Conservation (phyloP, 2,797 vertebrate genomes). For the Alauda arvensis region DNA sequence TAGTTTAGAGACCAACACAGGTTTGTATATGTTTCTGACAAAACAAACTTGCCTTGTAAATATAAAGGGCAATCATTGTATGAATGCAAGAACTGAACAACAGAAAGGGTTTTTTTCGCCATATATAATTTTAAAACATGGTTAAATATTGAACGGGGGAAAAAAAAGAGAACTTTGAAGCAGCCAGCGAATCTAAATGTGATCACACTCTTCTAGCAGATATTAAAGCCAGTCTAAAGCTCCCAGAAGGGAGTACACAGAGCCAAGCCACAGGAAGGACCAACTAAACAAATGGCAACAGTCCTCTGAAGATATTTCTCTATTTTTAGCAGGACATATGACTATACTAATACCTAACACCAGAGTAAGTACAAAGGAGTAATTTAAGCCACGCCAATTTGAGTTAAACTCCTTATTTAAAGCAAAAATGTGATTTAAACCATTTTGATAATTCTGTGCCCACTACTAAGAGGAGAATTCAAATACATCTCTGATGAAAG, state of each 20-base stretch:
- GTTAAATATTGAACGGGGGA: neutral
- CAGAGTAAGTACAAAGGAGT: neutral
- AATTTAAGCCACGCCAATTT: neutral
- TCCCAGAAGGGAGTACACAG: neutral
- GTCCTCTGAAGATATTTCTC: neutral
- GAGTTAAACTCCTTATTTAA: neutral
- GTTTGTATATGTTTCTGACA: neutral
- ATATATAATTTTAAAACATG: neutral
- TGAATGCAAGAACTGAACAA: neutral
- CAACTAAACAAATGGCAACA: neutral
- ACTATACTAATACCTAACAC: neutral
- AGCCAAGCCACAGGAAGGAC: neutral
- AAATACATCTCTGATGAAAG: neutral
- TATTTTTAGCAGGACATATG: neutral
- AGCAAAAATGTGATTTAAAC: neutral
- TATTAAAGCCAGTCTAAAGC: neutral
- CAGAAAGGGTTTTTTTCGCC: neutral
- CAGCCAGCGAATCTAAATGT: neutral
- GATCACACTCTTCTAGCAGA: neutral
- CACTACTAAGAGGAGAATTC: neutral
- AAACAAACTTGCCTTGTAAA: neutral
- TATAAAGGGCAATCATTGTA: neutral
- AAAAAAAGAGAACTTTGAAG: neutral
- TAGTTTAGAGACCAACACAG: neutral
- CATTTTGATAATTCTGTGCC: neutral